Conservation (phyloP, 2,797 vertebrate genomes). For the Heteromormyrus szaboi region DNA sequence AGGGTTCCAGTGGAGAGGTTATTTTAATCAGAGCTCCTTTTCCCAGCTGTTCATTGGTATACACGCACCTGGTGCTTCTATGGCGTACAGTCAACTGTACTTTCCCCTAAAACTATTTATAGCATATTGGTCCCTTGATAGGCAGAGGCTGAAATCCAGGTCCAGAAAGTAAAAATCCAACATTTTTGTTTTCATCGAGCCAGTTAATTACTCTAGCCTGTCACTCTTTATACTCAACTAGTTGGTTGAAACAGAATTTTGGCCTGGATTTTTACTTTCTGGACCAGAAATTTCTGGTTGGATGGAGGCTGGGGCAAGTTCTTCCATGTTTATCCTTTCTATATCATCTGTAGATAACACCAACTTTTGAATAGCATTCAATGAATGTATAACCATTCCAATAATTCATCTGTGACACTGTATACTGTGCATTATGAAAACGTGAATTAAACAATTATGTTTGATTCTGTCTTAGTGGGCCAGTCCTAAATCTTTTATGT, state of each 20-base stretch:
- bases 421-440: background rate
- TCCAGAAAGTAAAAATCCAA: background rate
- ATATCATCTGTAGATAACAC: background rate
- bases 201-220: background rate
- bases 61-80: background rate
- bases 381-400: background rate
- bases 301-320: background rate
- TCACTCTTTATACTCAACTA: background rate
- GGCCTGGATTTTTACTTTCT: background rate
- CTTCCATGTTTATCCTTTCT: background rate
- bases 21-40: background rate
- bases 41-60: background rate
- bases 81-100: background rate
- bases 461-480: background rate
- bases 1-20: background rate
- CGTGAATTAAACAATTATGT: background rate
- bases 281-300: background rate
- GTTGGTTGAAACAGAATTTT: background rate
- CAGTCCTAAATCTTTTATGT: background rate
- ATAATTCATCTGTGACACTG: background rate
- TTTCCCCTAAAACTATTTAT: background rate
- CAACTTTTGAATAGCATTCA: background rate
- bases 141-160: background rate
- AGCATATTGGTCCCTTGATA: background rate
- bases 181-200: background rate